Conservation (phyloP, 2,113 vertebrate species). For the Paradoxurus hermaphroditus region DNA sequence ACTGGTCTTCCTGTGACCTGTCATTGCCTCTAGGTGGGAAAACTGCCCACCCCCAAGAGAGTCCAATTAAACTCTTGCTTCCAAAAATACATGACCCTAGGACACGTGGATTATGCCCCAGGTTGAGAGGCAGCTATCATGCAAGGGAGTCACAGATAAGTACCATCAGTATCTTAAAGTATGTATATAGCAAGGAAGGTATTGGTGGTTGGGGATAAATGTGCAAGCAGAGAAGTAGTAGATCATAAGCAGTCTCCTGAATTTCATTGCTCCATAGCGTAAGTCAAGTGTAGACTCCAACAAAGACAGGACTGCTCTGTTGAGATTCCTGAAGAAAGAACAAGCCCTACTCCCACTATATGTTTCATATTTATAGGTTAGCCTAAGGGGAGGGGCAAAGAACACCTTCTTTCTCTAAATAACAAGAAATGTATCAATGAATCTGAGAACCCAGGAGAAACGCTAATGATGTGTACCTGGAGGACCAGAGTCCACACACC, state of each 20-base stretch:
- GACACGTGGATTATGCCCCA: background rate
- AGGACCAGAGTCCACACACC: background rate
- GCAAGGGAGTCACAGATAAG: background rate
- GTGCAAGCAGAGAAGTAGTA: background rate
- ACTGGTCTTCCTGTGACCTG: background rate
- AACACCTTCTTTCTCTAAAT: background rate
- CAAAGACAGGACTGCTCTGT: background rate
- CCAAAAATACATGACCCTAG: background rate
- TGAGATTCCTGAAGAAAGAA: background rate
- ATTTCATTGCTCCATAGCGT: background rate
- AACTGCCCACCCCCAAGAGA: background rate
- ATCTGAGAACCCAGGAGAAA: background rate
- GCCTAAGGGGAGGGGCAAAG: background rate
- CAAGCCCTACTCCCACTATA: background rate
- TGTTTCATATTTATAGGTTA: background rate
- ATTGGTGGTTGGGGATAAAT: background rate
- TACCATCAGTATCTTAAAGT: background rate
- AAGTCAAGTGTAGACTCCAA: background rate
- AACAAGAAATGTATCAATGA: background rate
- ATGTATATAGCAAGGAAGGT: background rate
- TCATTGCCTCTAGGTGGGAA: background rate
- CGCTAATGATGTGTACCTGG: background rate
- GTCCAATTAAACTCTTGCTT: background rate
- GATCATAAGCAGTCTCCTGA: background rate
- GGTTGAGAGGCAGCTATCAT: background rate